Evolutionary conservation across 1,140 invertebrate genomes (phyloP), one percentile per base, ranked within the genome.

Genomic region (Plectrocnemia conspersa): DNA sequence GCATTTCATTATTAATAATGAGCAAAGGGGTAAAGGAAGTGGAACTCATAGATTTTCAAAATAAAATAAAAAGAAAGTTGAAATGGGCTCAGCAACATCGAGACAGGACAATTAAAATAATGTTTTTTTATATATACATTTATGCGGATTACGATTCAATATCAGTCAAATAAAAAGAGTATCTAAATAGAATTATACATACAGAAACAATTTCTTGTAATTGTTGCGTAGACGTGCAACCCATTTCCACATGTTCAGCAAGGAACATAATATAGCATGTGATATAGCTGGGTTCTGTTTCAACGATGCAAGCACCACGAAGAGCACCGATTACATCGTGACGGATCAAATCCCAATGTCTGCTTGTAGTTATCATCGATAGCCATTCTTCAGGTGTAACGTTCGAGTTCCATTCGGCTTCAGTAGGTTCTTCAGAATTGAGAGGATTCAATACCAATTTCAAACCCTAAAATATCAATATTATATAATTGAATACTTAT

Each of bases 181-280:
- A n/a, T 42, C 5, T 19, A n/a, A n/a, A n/a, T n/a, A 32, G 11
- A 29, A 54, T 32, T 47, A 35, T 19, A 42, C 68, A 63, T 9
- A 73, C 71, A 35, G 72, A 65, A 29, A 69, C 69, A 7, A 74
- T 64, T 4, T 72, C 69, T 2, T 67, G 66, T 40, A 69, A 65
- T 44, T 72, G 79, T 1, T 83, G 72, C 5, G 82, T 77, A 1
- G 63, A 56, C 10, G 56, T 38, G 54, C 45, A 58, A 64, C 84
- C 81, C 32, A 83, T 78, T 0, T 77, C 69, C 0, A 85, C 85
- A 71, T 92, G 85, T 1, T 79, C 71, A 0, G 91, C 82, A 9
- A 97, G 78, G 70, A 93, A 96, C 18, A 82, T 79, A 18, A 97
- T 85, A 68, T 97, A 97, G n/a, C 85, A 84, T 52, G 87, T 86